These are phyloP conservation scores for Pseudochaenichthys georgianus DNA, from an alignment of 2,797 vertebrate genomes.

Conservation along the genomic window DNA sequence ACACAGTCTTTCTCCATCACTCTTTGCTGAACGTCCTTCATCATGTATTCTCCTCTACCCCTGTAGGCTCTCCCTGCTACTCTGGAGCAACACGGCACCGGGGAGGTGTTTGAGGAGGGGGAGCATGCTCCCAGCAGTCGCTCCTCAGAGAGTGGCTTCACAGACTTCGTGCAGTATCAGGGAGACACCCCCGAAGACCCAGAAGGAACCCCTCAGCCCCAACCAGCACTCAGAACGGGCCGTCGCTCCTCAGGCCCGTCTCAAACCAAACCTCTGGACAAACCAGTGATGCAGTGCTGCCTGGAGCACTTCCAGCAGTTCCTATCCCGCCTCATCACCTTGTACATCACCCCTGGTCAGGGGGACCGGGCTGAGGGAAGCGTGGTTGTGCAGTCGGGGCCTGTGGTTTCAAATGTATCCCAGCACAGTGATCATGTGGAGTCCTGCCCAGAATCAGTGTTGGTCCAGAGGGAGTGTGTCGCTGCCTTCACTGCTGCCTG, in stretches of 20 bases:
- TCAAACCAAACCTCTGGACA: constrained; percentile 88
- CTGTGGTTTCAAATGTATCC: constrained; percentile 72
- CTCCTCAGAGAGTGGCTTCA: constrained; percentile 94
- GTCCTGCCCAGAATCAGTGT: constrained; percentile 27
- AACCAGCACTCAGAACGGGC: constrained; percentile 85
- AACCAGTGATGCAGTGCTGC: constrained; percentile 98
- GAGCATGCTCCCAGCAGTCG: constrained; percentile 87
- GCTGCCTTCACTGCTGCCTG: constrained; percentile 95
- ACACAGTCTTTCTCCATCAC: not conserved
- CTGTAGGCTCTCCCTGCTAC: constrained; percentile 59
- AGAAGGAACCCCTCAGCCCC: constrained; percentile 76
- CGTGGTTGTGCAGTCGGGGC: constrained; percentile 70
- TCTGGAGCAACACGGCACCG: constrained; percentile 79
- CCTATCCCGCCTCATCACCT: constrained; percentile 91
- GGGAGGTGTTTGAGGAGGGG: constrained; percentile 90
- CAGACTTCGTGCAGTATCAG: constrained; percentile 96
- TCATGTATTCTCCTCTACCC: not conserved
- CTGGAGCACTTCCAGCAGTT: constrained; percentile 97
- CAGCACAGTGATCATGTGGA: constrained; percentile 75
- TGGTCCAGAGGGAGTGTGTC: constrained; percentile 87
- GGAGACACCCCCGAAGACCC: constrained; percentile 87
- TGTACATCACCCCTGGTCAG: constrained; percentile 88
- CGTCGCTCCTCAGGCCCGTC: constrained; percentile 72
- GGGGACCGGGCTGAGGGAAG: constrained; percentile 65
- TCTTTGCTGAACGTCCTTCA: not conserved